Percentiles rank a stretch among this genome's conserved stretches.
Evolutionary conservation across 2,797 vertebrate genomes (phyloP).

Genomic region (Danio kyathit): DNA sequence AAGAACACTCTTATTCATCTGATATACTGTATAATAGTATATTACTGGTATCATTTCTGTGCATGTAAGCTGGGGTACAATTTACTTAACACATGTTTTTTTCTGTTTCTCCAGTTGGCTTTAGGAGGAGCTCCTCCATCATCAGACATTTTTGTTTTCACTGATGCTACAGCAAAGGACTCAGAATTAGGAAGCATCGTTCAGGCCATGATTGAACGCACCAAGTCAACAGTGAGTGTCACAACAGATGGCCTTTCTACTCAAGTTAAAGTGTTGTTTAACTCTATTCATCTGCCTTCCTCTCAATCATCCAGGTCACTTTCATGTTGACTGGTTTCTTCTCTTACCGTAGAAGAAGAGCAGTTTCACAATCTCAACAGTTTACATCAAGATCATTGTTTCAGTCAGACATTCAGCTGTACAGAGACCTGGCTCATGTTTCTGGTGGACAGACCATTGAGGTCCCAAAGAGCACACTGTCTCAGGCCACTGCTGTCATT

Average conservation of each 20-base stretch:
- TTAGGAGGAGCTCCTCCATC: conserved; percentile 71
- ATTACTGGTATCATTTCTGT: not conserved
- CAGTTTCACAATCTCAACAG: conserved; percentile 48
- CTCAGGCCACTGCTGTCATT: conserved; percentile 67
- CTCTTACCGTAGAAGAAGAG: conserved; percentile 32
- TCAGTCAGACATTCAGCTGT: conserved; percentile 55
- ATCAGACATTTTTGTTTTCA: conserved; percentile 80
- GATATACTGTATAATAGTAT: not conserved
- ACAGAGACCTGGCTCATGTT: conserved; percentile 69
- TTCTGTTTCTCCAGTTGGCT: conserved; percentile 67
- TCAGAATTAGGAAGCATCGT: conserved; percentile 62
- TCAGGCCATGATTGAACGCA: conserved; percentile 71
- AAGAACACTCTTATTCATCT: not conserved
- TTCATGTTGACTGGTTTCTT: conserved; percentile 69
- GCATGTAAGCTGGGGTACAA: too few relatives aligned
- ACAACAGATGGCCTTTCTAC: not conserved
- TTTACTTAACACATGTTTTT: not conserved
- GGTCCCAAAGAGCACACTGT: conserved; percentile 65
- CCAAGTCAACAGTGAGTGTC: conserved; percentile 68
- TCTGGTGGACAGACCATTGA: conserved; percentile 76
- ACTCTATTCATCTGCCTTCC: not conserved
- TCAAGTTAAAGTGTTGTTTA: not conserved
- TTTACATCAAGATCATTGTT: conserved; percentile 3
- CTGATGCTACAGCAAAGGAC: conserved; percentile 78
- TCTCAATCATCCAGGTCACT: conserved; percentile 64